These are phyloP conservation scores for Telmatochromis brichardi DNA, from an alignment of 2,113 vertebrate species.

Conservation along the genomic window DNA sequence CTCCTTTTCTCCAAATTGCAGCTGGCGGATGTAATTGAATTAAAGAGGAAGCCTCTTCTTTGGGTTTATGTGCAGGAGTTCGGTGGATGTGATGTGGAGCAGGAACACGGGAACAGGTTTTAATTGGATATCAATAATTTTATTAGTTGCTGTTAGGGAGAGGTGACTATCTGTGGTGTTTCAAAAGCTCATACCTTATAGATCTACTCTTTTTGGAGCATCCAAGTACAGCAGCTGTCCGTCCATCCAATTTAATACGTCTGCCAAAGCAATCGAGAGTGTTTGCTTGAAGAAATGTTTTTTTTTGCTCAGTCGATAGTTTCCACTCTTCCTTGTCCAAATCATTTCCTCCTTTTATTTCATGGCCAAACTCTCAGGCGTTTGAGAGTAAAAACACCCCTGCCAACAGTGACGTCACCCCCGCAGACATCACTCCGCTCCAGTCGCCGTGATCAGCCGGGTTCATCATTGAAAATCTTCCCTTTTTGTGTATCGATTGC, in stretches of 20 bases:
- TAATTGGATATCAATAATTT: neutral
- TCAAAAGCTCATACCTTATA: fast-evolving
- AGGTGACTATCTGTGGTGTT: neutral
- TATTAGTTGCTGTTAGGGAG: fast-evolving
- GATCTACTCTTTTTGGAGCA: neutral
- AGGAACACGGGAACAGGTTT: neutral
- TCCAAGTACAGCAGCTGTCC: neutral
- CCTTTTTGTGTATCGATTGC: neutral
- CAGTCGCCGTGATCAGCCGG: fast-evolving
- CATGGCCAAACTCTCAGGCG: neutral
- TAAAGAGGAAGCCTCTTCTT: conserved; percentile 9
- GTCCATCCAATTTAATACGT: neutral
- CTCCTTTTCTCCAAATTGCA: conserved; percentile 25
- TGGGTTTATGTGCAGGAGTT: neutral
- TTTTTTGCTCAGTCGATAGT: neutral
- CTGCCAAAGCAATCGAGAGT: neutral
- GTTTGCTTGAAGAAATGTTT: neutral
- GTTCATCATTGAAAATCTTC: neutral
- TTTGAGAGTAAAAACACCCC: fast-evolving
- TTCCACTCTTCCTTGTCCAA: neutral
- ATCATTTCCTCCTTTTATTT: neutral
- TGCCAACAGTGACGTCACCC: neutral
- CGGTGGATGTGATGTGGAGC: fast-evolving
- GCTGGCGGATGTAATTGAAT: conserved; percentile 41
- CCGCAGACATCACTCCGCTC: fast-evolving